These are phyloP conservation scores for Osmerus mordax DNA, from an alignment of 2,113 vertebrate species.

Conservation along the genomic window DNA sequence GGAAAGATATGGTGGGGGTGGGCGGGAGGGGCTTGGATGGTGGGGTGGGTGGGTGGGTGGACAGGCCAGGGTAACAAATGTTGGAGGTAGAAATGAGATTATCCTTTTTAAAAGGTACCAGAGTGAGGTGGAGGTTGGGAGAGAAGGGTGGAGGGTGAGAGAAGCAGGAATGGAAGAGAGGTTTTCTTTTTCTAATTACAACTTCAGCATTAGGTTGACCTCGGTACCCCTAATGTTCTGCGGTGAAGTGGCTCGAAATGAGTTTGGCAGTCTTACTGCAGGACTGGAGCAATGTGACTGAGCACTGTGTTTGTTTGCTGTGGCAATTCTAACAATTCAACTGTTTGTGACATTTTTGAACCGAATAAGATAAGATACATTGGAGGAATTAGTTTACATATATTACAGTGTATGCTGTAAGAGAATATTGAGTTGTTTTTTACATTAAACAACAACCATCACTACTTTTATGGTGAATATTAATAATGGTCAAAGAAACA, in stretches of 20 bases:
- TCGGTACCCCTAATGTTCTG: constrained; percentile 7
- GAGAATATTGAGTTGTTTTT: no score
- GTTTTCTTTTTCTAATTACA: constrained; percentile 41
- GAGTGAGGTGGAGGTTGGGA: constrained; percentile 1
- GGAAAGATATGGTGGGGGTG: not conserved
- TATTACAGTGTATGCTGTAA: no score
- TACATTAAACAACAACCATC: no score
- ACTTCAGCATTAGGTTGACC: constrained; percentile 33
- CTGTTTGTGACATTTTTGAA: no score
- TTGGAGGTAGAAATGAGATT: constrained; percentile 9
- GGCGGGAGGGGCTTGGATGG: not conserved
- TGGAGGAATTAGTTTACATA: no score
- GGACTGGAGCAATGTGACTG: not conserved
- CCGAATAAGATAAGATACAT: no score
- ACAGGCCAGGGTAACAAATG: constrained; percentile 16
- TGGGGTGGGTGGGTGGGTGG: not conserved
- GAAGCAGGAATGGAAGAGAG: not conserved
- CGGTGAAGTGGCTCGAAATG: constrained; percentile 3
- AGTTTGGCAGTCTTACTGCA: constrained; percentile 12
- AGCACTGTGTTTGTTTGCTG: no score
- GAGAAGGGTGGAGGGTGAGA: not conserved
- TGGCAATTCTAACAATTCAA: no score
- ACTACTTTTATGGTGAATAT: no score
- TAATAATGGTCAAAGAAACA: no score
- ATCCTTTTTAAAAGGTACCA: constrained; percentile 29